These are phyloP conservation scores for Scaptodrosophila latifasciaeformis DNA, from an alignment of 2,888 invertebrate genomes.

Conservation along the genomic window DNA sequence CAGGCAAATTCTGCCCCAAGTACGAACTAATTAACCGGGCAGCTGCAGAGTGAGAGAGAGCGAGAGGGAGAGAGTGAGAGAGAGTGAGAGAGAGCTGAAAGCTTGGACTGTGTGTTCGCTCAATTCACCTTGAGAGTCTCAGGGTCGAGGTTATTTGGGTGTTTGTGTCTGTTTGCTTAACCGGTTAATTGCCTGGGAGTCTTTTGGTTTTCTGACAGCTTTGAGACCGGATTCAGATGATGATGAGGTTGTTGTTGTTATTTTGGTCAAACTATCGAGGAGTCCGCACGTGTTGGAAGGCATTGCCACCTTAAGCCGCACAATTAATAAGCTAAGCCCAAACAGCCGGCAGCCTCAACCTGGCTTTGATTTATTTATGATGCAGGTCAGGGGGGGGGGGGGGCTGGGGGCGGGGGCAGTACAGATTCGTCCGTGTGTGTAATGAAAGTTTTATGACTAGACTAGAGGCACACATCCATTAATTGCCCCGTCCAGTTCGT, in stretches of 20 bases:
- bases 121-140: constrained; percentile 10
- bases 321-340: constrained; percentile 54
- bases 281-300: constrained; percentile 20
- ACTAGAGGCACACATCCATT: constrained; percentile 46
- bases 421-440: not conserved
- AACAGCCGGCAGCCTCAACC: not conserved
- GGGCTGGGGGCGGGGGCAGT: not conserved
- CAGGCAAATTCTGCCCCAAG: constrained; percentile 26
- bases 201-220: constrained; percentile 38
- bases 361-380: constrained; percentile 56
- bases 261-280: constrained; percentile 1
- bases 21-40: constrained; percentile 53
- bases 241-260: no score
- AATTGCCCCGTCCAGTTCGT: constrained; percentile 7
- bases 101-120: no score
- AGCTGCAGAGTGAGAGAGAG: constrained; percentile 40
- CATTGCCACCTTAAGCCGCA: constrained; percentile 45
- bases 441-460: constrained; percentile 57
- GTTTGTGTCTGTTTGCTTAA: constrained; percentile 33
- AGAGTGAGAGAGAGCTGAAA: no score
- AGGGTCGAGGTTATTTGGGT: constrained; percentile 1
- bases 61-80: no score
- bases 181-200: constrained; percentile 45
- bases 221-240: constrained; percentile 23
- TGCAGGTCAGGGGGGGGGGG: constrained; percentile 5